A percentile compares a stretch with the other conserved stretches of the same genome.
These are phyloP conservation scores for Seriola dumerili DNA, from an alignment of 2,113 vertebrate species.

Conservation along the genomic window DNA sequence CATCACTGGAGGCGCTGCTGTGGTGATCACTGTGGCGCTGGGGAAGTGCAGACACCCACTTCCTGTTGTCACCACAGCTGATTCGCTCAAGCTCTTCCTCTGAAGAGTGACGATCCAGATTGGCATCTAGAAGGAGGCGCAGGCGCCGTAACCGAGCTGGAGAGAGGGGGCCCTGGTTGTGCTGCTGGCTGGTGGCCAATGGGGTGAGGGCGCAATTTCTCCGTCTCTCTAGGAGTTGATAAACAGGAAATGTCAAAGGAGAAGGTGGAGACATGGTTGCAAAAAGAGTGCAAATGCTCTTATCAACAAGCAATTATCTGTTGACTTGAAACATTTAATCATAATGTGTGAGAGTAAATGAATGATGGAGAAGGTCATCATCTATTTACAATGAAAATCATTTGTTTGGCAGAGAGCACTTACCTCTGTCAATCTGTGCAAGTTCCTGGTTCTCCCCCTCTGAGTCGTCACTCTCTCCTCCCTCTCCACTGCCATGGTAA, in stretches of 20 bases:
- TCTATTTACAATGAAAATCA: not conserved
- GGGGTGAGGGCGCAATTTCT: slow-evolving; percentile 89
- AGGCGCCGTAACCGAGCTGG: slow-evolving; percentile 86
- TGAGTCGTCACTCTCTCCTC: slow-evolving; percentile 92
- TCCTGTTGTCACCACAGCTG: slow-evolving; percentile 87
- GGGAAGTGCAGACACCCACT: slow-evolving; percentile 84
- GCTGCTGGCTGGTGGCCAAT: slow-evolving; percentile 90
- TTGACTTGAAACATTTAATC: slow-evolving; percentile 1
- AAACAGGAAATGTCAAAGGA: slow-evolving; percentile 34
- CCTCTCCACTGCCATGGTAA: slow-evolving; percentile 89
- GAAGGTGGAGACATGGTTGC: not conserved
- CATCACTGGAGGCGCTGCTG: slow-evolving; percentile 91
- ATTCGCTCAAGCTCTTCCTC: slow-evolving; percentile 94
- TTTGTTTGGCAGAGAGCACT: slow-evolving; percentile 4
- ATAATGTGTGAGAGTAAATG: not conserved
- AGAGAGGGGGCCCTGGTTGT: slow-evolving; percentile 90
- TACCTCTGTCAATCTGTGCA: slow-evolving; percentile 94
- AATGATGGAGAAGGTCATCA: not conserved
- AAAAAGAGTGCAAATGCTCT: not conserved
- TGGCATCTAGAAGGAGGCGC: slow-evolving; percentile 87
- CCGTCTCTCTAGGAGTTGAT: slow-evolving; percentile 85
- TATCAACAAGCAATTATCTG: not conserved
- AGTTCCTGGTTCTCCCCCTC: slow-evolving; percentile 95
- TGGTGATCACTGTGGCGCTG: slow-evolving; percentile 84
- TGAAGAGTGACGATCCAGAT: slow-evolving; percentile 91